Conservation (phyloP, 2,797 vertebrate genomes). For the Peromyscus aztecus region DNA sequence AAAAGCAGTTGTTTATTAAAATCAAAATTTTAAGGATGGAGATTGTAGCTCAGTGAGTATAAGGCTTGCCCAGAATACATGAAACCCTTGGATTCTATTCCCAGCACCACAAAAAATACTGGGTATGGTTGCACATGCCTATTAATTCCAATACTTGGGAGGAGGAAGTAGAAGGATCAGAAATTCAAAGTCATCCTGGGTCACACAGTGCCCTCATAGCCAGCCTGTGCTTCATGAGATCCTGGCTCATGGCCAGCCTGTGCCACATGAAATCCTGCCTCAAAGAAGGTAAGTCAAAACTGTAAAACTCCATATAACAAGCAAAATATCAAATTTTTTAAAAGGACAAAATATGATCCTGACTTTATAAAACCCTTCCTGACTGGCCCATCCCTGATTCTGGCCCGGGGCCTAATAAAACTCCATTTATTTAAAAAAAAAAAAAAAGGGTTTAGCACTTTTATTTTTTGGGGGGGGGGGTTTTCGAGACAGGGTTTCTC, state of each 20-base stretch:
- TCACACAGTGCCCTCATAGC: not conserved
- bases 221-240: not conserved
- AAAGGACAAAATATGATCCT: not conserved
- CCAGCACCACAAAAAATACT: not conserved
- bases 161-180: not conserved
- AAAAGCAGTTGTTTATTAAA: not conserved
- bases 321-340: not conserved
- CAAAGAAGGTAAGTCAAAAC: not conserved
- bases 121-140: not conserved
- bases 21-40: not conserved
- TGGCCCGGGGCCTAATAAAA: slow-evolving; percentile 34
- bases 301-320: not conserved
- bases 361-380: not conserved
- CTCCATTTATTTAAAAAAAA: slow-evolving; percentile 43
- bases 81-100: not conserved
- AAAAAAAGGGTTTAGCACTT: not conserved
- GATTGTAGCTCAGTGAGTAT: not conserved
- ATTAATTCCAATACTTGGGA: not conserved
- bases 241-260: not conserved
- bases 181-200: not conserved
- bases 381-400: not conserved
- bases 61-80: not conserved
- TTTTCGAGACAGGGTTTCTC: no score
- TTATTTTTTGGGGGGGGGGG: no score
- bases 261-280: no score